Base-by-base conservation (phyloP, 2,888 invertebrate species). In the Ernsta delagoae region DNA sequence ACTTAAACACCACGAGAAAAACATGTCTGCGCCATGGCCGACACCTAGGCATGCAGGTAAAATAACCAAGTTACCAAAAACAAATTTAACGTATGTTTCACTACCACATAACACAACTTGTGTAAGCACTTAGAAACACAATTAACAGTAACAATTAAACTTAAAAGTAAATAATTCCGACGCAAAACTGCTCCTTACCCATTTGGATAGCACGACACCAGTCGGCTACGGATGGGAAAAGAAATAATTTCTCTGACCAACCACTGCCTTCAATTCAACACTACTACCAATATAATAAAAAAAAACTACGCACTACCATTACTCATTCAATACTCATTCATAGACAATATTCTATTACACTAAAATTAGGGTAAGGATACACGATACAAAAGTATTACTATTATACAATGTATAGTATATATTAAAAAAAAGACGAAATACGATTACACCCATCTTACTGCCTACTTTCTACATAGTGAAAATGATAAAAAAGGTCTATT, bases 11-110 rank as follows among this genome's bases (percentile, higher is more conserved):
- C 92, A 93, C 93, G 93, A 92, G 93, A 93, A 90, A 92, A 93
- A 92, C 93, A 94, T 93, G 93, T 93, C 93, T 89, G 86, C 92
- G 92, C 93, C 88, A 94, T 93, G 92, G 90, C 93, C 87, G 92
- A 91, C 92, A 88, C 86, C 86, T 86, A 88, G 82, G 88, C 89
- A 84, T 87, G 85, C 82, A 80, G 68, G 71, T 72, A 64, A 70
- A 67, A 43, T 64, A 70, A 64, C 54, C 45, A 62, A 62, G 50
- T 62, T 62, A 62, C 53, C 31, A 59, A 43, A 69, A 68, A 66
- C 70, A 68, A 59, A 64, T 65, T 57, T 36, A 54, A 65, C 31
- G 43, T 36, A 59, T 57, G 68, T 74, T 80, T 78, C 90, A 92
- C 92, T 90, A 78, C 74, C 78, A 79, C 76, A 78, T 74, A 53